Conservation (phyloP, 2,888 invertebrate species). For the Argyresthia goedartella region DNA sequence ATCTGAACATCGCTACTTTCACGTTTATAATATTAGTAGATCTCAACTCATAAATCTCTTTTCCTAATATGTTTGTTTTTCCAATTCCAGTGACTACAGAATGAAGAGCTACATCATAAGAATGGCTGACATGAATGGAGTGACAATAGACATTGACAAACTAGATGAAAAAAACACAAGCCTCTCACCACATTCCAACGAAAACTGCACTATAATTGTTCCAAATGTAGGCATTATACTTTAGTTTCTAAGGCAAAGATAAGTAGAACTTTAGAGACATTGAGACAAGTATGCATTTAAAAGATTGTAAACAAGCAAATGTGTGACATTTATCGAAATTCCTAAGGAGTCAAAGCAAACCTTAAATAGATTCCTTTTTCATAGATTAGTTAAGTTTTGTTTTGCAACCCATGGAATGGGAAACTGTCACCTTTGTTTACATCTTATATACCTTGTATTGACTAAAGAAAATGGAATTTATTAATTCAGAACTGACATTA, state of each 20-base stretch:
- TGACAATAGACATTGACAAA: conserved; percentile 34
- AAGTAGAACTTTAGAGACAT: too few relatives aligned
- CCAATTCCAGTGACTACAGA: conserved; percentile 42
- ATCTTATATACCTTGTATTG: too few relatives aligned
- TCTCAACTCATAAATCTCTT: too few relatives aligned
- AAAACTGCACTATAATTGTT: conserved; percentile 44
- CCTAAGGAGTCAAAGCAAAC: too few relatives aligned
- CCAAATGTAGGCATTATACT: conserved; percentile 42
- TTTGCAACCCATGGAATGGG: too few relatives aligned
- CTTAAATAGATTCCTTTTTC: too few relatives aligned
- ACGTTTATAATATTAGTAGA: too few relatives aligned
- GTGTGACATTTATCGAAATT: not conserved
- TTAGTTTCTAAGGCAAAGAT: conserved; percentile 16
- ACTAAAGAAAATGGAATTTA: too few relatives aligned
- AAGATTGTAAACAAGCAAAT: not conserved
- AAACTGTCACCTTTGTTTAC: too few relatives aligned
- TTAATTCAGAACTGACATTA: too few relatives aligned
- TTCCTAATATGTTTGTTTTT: not conserved
- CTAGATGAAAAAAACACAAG: conserved; percentile 21
- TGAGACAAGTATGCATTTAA: not conserved
- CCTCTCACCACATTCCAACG: conserved; percentile 26
- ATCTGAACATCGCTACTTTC: too few relatives aligned
- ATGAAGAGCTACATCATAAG: conserved; percentile 33
- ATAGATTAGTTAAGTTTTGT: too few relatives aligned
- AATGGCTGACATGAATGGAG: conserved; percentile 33